Percentiles rank a stretch among this genome's conserved stretches.
phyloP scores from a whole-genome alignment of 2,888 invertebrate species.

The Eupeodes latifasciatus region DNA sequence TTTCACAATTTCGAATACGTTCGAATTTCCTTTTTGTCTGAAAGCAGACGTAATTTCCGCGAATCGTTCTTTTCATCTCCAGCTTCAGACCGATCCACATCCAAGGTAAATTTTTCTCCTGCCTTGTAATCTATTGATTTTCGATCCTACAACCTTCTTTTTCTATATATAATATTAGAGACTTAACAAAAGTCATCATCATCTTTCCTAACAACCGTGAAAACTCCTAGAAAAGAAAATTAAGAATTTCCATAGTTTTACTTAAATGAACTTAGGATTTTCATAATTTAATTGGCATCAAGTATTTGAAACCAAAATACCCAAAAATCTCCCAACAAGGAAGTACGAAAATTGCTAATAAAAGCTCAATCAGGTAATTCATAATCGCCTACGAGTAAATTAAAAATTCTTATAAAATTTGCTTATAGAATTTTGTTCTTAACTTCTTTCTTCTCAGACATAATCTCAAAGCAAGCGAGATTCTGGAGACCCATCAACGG shows the following conservation, averaged over 20 bases:
- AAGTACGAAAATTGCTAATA: neutral
- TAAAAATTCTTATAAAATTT: too few relatives aligned
- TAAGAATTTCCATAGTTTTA: too few relatives aligned
- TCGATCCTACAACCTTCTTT: neutral
- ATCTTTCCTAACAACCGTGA: neutral
- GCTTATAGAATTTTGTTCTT: too few relatives aligned
- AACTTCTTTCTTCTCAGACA: too few relatives aligned
- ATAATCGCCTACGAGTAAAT: neutral
- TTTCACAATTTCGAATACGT: neutral
- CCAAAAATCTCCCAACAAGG: neutral
- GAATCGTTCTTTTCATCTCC: neutral
- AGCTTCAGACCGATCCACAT: slow-evolving; percentile 6
- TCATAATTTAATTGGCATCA: neutral
- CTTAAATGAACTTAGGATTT: neutral
- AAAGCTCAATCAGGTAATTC: neutral
- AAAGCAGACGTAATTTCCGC: too few relatives aligned
- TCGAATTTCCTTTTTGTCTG: too few relatives aligned
- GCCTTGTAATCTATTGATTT: neutral
- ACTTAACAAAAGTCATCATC: neutral
- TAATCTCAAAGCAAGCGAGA: too few relatives aligned
- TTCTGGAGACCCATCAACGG: too few relatives aligned
- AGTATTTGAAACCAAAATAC: neutral
- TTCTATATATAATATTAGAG: neutral
- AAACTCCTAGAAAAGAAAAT: neutral
- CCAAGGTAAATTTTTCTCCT: slow-evolving; percentile 1